phyloP scores from a whole-genome alignment of 2,113 vertebrate genomes.

The Austrofundulus limnaeus region DNA sequence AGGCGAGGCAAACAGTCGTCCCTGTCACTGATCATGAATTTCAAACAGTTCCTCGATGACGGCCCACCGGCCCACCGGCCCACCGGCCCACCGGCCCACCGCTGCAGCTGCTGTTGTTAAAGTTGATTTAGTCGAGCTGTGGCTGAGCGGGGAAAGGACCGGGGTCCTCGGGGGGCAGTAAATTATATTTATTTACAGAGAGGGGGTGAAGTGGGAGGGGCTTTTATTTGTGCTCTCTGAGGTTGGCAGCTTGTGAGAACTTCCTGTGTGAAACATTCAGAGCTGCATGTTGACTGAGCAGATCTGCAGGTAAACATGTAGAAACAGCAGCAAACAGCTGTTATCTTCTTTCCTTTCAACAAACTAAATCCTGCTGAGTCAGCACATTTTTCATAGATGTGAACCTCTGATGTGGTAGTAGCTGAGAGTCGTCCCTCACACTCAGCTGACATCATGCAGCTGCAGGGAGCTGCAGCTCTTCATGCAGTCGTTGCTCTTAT shows the following conservation, averaged over 20 bases:
- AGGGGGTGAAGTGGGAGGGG: conserved; percentile 19
- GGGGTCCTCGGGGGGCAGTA: conserved; percentile 51
- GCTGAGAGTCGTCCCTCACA: too few species aligned
- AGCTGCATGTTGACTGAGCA: neutral
- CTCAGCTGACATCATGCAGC: too few species aligned
- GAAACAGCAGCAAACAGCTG: too few species aligned
- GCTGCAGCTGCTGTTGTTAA: conserved; percentile 36
- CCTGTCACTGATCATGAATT: conserved; percentile 48
- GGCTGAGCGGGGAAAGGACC: conserved; percentile 39
- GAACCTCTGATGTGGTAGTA: too few species aligned
- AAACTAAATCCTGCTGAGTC: too few species aligned
- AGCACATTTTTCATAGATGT: too few species aligned
- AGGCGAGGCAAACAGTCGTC: conserved; percentile 4
- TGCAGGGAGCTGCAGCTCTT: too few species aligned
- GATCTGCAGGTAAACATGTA: neutral
- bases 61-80: too few species aligned
- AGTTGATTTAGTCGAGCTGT: conserved; percentile 61
- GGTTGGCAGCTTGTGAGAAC: conserved; percentile 2
- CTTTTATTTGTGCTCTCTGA: conserved; percentile 26
- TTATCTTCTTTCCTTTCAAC: too few species aligned
- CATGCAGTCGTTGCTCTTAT: too few species aligned
- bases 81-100: conserved; percentile 44
- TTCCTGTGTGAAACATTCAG: neutral
- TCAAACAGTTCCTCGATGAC: conserved; percentile 47
- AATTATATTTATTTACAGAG: conserved; percentile 64